Evolutionary conservation across 2,888 invertebrate genomes (phyloP).

Genomic region (Heliconius charithonia): DNA sequence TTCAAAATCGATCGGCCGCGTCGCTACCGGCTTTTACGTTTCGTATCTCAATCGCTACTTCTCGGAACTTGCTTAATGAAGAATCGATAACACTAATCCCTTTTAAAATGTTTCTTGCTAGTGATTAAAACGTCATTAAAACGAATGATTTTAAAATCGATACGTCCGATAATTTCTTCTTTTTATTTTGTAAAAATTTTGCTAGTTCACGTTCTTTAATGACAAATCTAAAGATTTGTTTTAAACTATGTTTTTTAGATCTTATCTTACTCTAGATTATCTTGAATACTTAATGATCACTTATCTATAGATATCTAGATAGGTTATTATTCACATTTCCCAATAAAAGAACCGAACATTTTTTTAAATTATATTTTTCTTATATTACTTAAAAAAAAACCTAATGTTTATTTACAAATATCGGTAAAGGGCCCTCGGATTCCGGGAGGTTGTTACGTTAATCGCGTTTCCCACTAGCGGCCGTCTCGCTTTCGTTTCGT

Average conservation of each 20-base stretch:
- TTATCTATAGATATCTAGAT: background rate
- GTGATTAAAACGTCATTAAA: slow-evolving; percentile 43
- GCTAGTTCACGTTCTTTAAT: background rate
- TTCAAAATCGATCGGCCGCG: background rate
- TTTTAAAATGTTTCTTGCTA: slow-evolving; percentile 43
- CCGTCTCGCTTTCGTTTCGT: slow-evolving; percentile 80
- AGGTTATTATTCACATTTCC: background rate
- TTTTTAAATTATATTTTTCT: background rate
- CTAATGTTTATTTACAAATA: slow-evolving; percentile 62
- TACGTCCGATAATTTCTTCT: background rate
- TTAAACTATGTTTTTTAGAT: background rate
- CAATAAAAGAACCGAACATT: background rate
- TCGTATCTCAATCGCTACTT: slow-evolving; percentile 60
- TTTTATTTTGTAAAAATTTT: background rate
- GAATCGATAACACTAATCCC: slow-evolving; percentile 56
- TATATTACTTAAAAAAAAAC: background rate
- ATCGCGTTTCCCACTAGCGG: slow-evolving; percentile 78
- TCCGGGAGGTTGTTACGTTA: slow-evolving; percentile 80
- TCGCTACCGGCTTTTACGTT: slow-evolving; percentile 52
- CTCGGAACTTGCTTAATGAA: slow-evolving; percentile 54
- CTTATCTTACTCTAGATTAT: background rate
- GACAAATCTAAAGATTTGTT: background rate
- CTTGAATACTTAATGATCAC: background rate
- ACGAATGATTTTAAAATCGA: slow-evolving; percentile 19
- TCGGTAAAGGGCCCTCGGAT: slow-evolving; percentile 69